These are phyloP conservation scores for Callocephalon fimbriatum DNA, from an alignment of 2,113 vertebrate genomes.

Conservation along the genomic window DNA sequence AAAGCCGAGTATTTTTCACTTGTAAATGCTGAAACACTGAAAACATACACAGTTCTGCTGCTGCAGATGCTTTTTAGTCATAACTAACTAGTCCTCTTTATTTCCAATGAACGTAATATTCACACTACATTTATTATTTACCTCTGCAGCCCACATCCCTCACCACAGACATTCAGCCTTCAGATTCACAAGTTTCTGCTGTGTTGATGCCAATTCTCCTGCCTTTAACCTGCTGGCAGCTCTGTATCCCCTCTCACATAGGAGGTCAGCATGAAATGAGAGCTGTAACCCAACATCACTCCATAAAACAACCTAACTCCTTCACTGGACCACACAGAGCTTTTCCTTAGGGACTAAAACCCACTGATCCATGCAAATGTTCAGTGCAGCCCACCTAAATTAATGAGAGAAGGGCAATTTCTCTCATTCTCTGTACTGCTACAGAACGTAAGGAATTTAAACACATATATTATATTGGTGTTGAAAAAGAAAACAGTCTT, in stretches of 20 bases:
- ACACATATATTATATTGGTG: neutral
- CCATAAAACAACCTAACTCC: constrained; percentile 67
- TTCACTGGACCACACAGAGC: constrained; percentile 69
- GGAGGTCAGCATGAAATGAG: constrained; percentile 64
- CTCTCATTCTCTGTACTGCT: neutral
- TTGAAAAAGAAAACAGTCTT: neutral
- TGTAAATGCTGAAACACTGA: constrained; percentile 24
- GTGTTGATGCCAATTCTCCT: constrained; percentile 65
- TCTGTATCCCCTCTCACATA: constrained; percentile 49
- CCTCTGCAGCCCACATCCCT: constrained; percentile 62
- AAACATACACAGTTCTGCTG: constrained; percentile 31
- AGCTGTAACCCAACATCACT: constrained; percentile 62
- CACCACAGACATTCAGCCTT: constrained; percentile 55
- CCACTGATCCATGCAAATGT: constrained; percentile 41
- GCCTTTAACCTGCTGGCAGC: constrained; percentile 59
- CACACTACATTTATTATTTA: constrained; percentile 67
- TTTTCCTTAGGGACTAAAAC: constrained; percentile 45
- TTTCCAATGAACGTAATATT: constrained; percentile 51
- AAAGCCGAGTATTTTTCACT: constrained; percentile 28
- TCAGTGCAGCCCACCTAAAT: constrained; percentile 14
- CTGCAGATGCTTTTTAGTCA: constrained; percentile 1
- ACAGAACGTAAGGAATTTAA: neutral
- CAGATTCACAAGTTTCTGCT: constrained; percentile 62
- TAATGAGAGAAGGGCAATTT: constrained; percentile 19
- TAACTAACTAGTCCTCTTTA: constrained; percentile 55